Conservation (phyloP, 2,797 vertebrate species). For the Anguilla marmorata region DNA sequence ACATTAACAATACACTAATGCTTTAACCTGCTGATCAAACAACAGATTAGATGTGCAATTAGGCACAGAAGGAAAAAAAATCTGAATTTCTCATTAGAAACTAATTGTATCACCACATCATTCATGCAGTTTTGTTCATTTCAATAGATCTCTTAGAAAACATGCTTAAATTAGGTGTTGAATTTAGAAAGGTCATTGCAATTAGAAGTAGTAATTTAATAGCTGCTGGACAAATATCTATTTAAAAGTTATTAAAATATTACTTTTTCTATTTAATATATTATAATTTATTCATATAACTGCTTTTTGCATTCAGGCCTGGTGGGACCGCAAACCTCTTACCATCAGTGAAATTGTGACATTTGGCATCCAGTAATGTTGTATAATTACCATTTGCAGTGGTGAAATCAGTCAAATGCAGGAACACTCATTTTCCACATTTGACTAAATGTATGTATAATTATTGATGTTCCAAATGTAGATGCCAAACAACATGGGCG, state of each 20-base stretch:
- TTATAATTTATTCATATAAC: not conserved
- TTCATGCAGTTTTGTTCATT: not conserved
- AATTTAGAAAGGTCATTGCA: not conserved
- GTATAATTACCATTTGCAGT: not conserved
- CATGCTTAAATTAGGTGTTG: not conserved
- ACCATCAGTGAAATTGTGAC: not conserved
- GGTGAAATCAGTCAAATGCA: not conserved
- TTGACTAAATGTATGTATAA: not conserved
- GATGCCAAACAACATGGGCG: not conserved
- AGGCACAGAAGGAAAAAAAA: conserved; percentile 22
- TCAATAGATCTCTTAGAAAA: not conserved
- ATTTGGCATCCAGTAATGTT: not conserved
- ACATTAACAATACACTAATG: conserved; percentile 45
- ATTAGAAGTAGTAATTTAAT: not conserved
- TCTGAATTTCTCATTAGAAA: conserved; percentile 38
- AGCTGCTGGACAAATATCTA: too few relatives aligned
- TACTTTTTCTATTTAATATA: not conserved
- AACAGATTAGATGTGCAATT: conserved; percentile 47
- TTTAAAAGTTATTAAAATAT: not conserved
- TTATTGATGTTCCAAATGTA: not conserved
- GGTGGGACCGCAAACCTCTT: not conserved
- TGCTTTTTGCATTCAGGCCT: not conserved
- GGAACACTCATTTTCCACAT: not conserved
- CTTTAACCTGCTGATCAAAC: conserved; percentile 44
- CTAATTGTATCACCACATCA: not conserved